Evolutionary conservation across 1,140 invertebrate species (phyloP).

Genomic region (Brachionus koreanus): DNA sequence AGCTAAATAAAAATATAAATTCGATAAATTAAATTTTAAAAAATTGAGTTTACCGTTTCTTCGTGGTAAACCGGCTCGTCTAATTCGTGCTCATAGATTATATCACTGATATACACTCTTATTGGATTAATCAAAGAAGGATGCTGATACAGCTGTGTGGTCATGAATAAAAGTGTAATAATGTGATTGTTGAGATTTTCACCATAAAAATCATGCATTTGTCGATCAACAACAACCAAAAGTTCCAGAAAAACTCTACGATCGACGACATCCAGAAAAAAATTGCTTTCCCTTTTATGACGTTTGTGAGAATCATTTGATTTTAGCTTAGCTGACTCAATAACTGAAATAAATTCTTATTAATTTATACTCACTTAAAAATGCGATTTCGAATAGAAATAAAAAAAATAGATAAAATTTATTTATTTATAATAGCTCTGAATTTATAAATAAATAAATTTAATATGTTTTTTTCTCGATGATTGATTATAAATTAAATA

Average conservation of each 20-base stretch:
- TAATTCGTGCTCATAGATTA: slow-evolving; percentile 69
- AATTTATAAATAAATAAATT: slow-evolving; percentile 29
- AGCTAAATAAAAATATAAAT: not conserved
- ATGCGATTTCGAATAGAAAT: not conserved
- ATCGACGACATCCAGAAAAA: slow-evolving; percentile 55
- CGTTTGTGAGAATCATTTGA: not conserved
- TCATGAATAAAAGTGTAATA: slow-evolving; percentile 82
- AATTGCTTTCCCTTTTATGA: not conserved
- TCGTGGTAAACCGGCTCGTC: not conserved
- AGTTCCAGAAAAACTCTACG: slow-evolving; percentile 77
- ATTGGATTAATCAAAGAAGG: slow-evolving; percentile 82
- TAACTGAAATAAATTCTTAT: not conserved
- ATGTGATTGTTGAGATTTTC: slow-evolving; percentile 65
- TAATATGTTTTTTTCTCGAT: slow-evolving; percentile 17
- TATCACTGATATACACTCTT: slow-evolving; percentile 77
- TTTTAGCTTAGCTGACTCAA: not conserved
- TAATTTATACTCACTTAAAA: not conserved
- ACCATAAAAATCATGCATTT: slow-evolving; percentile 69
- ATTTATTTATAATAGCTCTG: slow-evolving; percentile 16
- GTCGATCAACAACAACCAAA: slow-evolving; percentile 77
- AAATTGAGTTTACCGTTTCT: not conserved
- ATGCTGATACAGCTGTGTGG: slow-evolving; percentile 69
- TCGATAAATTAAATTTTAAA: not conserved
- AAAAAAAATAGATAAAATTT: not conserved
- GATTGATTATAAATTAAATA: slow-evolving; percentile 43